These are phyloP conservation scores for Chelon labrosus DNA, from an alignment of 2,797 vertebrate genomes.

Conservation along the genomic window DNA sequence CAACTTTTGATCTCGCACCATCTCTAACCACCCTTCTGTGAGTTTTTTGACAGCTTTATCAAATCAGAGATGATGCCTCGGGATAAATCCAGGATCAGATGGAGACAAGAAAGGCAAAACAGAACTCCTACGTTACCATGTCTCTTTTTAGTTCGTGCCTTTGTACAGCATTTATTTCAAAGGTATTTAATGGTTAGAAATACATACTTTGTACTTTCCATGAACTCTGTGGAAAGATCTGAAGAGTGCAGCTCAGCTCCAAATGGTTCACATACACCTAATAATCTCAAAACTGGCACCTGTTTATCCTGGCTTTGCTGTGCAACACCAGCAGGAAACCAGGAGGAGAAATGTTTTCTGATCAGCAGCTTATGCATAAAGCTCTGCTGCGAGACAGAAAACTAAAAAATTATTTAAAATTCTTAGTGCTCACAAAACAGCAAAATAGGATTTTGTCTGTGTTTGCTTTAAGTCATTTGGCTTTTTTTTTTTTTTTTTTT, in stretches of 20 bases:
- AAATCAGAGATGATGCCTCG: conserved; percentile 56
- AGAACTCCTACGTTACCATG: conserved; percentile 41
- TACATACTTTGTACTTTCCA: conserved; percentile 38
- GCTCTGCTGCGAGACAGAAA: conserved; percentile 67
- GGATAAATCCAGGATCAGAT: conserved; percentile 65
- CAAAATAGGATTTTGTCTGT: conserved; percentile 50
- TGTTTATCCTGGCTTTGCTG: conserved; percentile 74
- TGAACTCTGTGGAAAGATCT: conserved; percentile 51
- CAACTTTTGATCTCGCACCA: conserved; percentile 66
- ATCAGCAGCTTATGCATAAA: conserved; percentile 67
- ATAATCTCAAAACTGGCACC: conserved; percentile 77
- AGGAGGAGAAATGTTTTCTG: conserved; percentile 62
- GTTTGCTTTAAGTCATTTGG: conserved; percentile 63
- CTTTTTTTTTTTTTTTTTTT: conserved; percentile 41
- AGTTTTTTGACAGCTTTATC: conserved; percentile 66
- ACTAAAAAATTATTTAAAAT: conserved; percentile 45
- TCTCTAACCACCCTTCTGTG: conserved; percentile 60
- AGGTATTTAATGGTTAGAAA: conserved; percentile 41
- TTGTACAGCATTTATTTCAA: conserved; percentile 30
- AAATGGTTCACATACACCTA: conserved; percentile 49
- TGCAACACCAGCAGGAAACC: conserved; percentile 63
- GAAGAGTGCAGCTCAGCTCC: conserved; percentile 32
- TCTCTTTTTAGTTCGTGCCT: conserved; percentile 15
- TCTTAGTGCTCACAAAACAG: conserved; percentile 54
- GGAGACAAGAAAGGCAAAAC: conserved; percentile 46